These are phyloP conservation scores for Zaprionus gabonicus DNA, from an alignment of 1,140 invertebrate genomes.

Conservation along the genomic window DNA sequence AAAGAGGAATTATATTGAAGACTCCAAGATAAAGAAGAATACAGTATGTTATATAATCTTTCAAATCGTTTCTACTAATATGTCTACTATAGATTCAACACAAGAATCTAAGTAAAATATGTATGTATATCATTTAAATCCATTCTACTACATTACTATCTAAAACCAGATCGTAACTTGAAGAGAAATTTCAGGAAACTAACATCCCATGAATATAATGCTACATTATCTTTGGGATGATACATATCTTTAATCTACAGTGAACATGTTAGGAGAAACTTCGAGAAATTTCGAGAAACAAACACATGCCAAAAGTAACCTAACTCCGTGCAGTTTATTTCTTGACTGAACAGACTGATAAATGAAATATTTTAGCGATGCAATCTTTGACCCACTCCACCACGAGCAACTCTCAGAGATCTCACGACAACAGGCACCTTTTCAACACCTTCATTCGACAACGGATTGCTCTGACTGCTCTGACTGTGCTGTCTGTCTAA, in stretches of 20 bases:
- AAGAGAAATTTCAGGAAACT: not conserved
- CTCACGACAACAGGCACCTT: no score
- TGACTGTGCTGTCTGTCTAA: not conserved
- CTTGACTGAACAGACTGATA: not conserved
- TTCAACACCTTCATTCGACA: not conserved
- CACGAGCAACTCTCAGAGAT: not conserved
- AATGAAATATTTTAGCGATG: not conserved
- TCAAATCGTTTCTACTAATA: no score
- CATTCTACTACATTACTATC: not conserved
- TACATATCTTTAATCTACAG: not conserved
- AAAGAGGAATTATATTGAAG: no score
- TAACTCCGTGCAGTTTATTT: not conserved
- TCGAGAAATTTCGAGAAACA: not conserved
- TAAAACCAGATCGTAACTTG: not conserved
- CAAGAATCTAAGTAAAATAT: no score
- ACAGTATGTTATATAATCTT: no score
- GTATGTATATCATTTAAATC: no score
- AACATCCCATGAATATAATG: not conserved
- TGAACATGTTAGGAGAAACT: not conserved
- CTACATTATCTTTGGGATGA: not conserved
- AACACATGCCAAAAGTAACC: not conserved
- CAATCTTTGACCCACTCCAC: slow-evolving; percentile 3
- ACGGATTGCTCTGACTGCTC: no score
- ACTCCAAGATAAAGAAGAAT: no score
- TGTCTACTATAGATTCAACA: no score